Conservation (phyloP, 2,888 invertebrate species). For the Dinocampus coccinellae region DNA sequence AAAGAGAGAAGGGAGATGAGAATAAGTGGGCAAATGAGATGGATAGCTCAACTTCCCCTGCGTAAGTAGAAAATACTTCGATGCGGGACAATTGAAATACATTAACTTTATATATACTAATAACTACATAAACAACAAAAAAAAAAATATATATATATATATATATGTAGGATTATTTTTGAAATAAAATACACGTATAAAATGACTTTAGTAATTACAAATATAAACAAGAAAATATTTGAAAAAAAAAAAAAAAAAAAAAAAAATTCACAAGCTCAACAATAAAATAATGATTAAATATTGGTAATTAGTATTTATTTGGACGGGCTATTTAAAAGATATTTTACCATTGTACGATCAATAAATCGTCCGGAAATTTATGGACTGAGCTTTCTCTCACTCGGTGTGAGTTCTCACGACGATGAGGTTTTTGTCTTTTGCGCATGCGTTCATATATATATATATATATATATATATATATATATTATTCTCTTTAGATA, state of each 20-base stretch:
- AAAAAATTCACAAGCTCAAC: no score
- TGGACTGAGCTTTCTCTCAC: constrained; percentile 29
- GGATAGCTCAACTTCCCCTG: no score
- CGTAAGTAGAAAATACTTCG: constrained; percentile 33
- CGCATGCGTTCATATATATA: neutral
- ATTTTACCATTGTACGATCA: constrained; percentile 41
- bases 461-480: neutral
- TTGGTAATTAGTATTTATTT: constrained; percentile 18
- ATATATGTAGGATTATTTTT: no score
- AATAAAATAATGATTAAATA: no score
- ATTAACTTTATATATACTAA: neutral
- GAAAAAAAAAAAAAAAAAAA: no score
- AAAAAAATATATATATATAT: neutral
- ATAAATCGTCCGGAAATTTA: constrained; percentile 40
- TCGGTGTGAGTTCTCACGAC: constrained; percentile 30
- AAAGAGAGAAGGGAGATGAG: no score
- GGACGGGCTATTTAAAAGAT: constrained; percentile 32
- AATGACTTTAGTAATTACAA: no score
- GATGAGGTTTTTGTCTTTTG: neutral
- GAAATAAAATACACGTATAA: no score
- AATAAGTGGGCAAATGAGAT: no score
- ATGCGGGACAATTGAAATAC: neutral
- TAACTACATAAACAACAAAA: neutral
- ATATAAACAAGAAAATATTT: no score
- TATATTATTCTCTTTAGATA: neutral